Percentiles rank a stretch among this genome's conserved stretches.
phyloP scores from a whole-genome alignment of 2,888 invertebrate species.

The Pseudococcus jackbeardsleyi region DNA sequence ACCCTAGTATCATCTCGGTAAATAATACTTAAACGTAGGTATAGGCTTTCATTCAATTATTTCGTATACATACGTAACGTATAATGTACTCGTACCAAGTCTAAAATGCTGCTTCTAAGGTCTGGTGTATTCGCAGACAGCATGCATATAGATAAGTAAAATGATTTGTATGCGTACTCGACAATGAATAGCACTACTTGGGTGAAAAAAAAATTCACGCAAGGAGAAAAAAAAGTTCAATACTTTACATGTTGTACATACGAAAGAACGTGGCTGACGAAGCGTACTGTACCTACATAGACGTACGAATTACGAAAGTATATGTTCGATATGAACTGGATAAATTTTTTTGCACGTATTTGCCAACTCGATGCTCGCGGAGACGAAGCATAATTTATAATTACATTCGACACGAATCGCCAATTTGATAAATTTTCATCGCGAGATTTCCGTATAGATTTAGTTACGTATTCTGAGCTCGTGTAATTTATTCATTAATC shows the following conservation, averaged over 20 bases:
- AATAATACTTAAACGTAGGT: slow-evolving; percentile 26
- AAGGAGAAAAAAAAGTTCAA: neutral
- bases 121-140: neutral
- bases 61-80: slow-evolving; percentile 16
- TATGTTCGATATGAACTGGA: neutral
- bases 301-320: too few species aligned
- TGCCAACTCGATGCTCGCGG: neutral
- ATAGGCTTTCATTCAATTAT: slow-evolving; percentile 34
- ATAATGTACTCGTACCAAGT: neutral
- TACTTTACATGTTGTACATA: slow-evolving; percentile 21
- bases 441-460: neutral
- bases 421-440: neutral
- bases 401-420: neutral
- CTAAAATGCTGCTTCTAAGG: neutral
- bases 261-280: neutral
- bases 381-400: neutral
- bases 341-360: neutral
- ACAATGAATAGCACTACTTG: neutral
- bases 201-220: neutral
- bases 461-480: neutral
- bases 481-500: slow-evolving; percentile 22
- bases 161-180: slow-evolving; percentile 29
- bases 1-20: slow-evolving; percentile 4
- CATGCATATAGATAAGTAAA: neutral
- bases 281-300: neutral